Evolutionary conservation across 2,797 vertebrate species (phyloP).

Genomic region (Microctenopoma stevenorrisi): DNA sequence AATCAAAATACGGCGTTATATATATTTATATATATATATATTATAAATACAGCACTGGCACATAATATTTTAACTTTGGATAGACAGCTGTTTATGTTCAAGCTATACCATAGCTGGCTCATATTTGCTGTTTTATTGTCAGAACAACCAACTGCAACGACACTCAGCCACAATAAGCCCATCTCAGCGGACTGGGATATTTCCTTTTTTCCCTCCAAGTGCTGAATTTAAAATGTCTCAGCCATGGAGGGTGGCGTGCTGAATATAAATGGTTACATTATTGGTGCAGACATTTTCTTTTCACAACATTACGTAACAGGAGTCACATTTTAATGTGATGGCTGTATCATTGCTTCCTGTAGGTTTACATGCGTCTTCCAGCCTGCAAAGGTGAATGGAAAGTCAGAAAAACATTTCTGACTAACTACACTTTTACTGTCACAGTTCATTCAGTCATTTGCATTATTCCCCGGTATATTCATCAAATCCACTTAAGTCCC

Average conservation of each 20-base stretch:
- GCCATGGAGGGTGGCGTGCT: not conserved
- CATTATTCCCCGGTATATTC: not conserved
- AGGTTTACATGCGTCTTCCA: constrained; percentile 5
- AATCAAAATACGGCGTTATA: not conserved
- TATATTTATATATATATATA: too few species aligned
- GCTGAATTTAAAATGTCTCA: constrained; percentile 22
- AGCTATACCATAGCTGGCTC: not conserved
- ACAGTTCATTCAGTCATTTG: not conserved
- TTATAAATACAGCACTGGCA: too few species aligned
- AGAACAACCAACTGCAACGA: constrained; percentile 1
- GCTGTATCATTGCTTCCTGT: constrained; percentile 16
- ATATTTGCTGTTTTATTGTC: constrained; percentile 10
- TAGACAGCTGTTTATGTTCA: not conserved
- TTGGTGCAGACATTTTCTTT: constrained; percentile 15
- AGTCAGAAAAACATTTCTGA: too few species aligned
- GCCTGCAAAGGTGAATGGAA: not conserved
- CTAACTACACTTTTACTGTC: not conserved
- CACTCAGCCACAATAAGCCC: constrained; percentile 15
- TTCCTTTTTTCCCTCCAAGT: constrained; percentile 1
- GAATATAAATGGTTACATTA: constrained; percentile 20
- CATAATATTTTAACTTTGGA: not conserved
- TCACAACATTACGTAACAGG: not conserved
- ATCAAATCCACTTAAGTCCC: not conserved
- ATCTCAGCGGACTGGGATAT: constrained; percentile 7
- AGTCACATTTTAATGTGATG: not conserved